Evolutionary conservation across 92 coral and sea anemone species (phyloP).

Genomic region (Isaurus tuberculatus): DNA sequence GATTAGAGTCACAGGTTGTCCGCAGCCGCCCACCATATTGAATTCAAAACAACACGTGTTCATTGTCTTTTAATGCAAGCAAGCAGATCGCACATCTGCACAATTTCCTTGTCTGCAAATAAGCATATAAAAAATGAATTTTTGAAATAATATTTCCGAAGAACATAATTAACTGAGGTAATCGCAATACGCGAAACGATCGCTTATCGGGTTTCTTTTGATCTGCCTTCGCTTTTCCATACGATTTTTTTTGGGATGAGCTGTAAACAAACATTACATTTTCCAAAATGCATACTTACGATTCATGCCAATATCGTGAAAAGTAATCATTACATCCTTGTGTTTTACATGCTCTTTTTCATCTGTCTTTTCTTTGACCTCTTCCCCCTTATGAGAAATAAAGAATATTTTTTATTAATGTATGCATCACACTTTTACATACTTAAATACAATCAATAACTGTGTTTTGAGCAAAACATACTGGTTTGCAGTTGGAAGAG

Average conservation of each 20-base stretch:
- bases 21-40: slow-evolving; percentile 46
- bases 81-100: background rate
- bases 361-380: slow-evolving; percentile 72
- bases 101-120: background rate
- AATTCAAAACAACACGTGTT: slow-evolving; percentile 38
- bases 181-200: background rate
- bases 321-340: slow-evolving; percentile 92
- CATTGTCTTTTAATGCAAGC: background rate
- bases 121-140: background rate
- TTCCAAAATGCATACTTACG: slow-evolving; percentile 65
- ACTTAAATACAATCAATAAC: background rate
- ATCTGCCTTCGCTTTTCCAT: too few relatives aligned
- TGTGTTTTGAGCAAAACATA: background rate
- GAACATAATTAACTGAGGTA: background rate
- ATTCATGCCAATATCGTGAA: slow-evolving; percentile 98
- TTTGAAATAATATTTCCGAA: background rate
- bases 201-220: background rate
- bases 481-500: background rate
- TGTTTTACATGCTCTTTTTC: slow-evolving; percentile 90
- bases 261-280: slow-evolving; percentile 26
- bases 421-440: slow-evolving; percentile 17
- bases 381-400: slow-evolving; percentile 77
- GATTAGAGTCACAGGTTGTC: too few relatives aligned
- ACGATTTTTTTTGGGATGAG: background rate
- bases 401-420: slow-evolving; percentile 14